A percentile compares a stretch with the other conserved stretches of the same genome.
Evolutionary conservation across 2,113 vertebrate genomes (phyloP).

Genomic region (Petroica traversi): DNA sequence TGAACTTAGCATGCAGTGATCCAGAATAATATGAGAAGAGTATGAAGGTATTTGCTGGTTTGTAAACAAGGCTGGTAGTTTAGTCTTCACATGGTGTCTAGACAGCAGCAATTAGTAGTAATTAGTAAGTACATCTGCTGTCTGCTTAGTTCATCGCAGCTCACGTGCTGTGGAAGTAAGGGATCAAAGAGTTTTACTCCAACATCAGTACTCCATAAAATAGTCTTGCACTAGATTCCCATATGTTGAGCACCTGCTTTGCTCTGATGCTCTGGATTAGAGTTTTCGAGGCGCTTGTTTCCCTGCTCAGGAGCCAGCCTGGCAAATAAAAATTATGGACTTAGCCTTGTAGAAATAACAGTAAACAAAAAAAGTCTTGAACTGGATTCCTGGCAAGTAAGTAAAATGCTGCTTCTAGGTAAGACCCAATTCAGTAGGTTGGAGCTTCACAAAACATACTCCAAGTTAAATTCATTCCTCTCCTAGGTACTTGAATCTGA

Average conservation of each 20-base stretch:
- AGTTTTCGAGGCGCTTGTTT: not conserved
- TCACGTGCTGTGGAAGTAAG: not conserved
- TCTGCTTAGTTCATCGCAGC: not conserved
- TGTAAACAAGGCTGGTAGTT: constrained; percentile 36
- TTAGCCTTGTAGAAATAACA: not conserved
- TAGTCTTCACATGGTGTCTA: constrained; percentile 49
- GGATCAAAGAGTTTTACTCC: not conserved
- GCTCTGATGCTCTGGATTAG: not conserved
- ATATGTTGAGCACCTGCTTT: not conserved
- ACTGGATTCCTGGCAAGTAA: not conserved
- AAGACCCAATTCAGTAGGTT: not conserved
- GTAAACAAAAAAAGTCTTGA: not conserved
- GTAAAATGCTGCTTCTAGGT: not conserved
- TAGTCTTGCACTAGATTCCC: not conserved
- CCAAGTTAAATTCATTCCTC: not conserved
- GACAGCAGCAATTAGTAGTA: constrained; percentile 55
- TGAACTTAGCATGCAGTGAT: not conserved
- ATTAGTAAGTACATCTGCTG: constrained; percentile 58
- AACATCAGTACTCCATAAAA: not conserved
- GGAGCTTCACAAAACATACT: not conserved
- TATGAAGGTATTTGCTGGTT: constrained; percentile 1
- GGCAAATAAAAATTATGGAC: not conserved
- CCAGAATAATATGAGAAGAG: not conserved
- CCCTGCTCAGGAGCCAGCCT: not conserved
- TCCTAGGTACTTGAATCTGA: not conserved